These are phyloP conservation scores for Austrolebias charrua DNA, from an alignment of 2,797 vertebrate genomes.

Conservation along the genomic window DNA sequence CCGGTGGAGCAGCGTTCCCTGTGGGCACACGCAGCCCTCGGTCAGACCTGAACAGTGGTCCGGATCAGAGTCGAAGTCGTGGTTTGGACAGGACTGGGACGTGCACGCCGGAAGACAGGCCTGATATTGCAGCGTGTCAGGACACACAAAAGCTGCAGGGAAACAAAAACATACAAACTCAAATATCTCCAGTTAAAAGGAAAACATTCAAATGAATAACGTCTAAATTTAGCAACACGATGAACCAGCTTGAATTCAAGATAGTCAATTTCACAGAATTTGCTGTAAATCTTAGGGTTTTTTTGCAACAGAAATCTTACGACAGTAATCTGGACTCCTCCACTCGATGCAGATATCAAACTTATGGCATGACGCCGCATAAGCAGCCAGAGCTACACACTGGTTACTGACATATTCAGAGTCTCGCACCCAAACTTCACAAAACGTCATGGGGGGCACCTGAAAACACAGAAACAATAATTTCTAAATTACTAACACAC, in stretches of 20 bases:
- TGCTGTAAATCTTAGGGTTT: neutral
- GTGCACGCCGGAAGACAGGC: slow-evolving; percentile 89
- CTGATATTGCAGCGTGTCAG: slow-evolving; percentile 85
- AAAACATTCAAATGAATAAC: neutral
- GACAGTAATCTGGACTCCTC: slow-evolving; percentile 89
- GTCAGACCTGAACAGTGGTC: slow-evolving; percentile 88
- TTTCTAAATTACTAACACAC: no score
- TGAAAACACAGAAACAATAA: slow-evolving; percentile 54
- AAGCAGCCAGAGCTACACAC: slow-evolving; percentile 90
- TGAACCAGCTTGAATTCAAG: neutral
- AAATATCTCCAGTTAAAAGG: neutral
- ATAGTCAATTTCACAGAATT: neutral
- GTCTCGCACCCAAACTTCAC: slow-evolving; percentile 92
- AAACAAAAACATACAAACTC: neutral
- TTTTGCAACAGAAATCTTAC: slow-evolving; percentile 72
- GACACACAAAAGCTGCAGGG: slow-evolving; percentile 86
- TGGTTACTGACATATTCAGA: slow-evolving; percentile 88
- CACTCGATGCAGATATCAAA: slow-evolving; percentile 96
- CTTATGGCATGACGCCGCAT: slow-evolving; percentile 93
- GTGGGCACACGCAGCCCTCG: slow-evolving; percentile 90
- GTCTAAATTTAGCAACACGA: neutral
- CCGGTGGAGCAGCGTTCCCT: slow-evolving; percentile 87
- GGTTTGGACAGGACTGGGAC: slow-evolving; percentile 86
- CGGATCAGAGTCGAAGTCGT: slow-evolving; percentile 79
- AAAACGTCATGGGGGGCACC: slow-evolving; percentile 90